A percentile compares a stretch with the other conserved stretches of the same genome.
These are phyloP conservation scores for Theocolax elegans DNA, from an alignment of 1,140 invertebrate species.

Conservation along the genomic window DNA sequence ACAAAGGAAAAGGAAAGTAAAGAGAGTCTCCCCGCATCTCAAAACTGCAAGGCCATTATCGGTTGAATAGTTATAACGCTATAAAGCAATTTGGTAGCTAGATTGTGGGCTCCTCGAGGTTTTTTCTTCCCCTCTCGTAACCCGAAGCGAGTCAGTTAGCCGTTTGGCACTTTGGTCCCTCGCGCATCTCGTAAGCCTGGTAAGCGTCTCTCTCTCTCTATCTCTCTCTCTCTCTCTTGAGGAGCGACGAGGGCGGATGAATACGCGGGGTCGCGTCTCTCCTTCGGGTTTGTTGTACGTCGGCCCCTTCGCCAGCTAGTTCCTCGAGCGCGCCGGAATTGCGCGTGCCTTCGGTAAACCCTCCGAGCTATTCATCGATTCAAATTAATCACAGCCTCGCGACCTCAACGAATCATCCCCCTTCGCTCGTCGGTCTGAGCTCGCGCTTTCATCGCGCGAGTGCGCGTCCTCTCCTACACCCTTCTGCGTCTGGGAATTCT, in stretches of 20 bases:
- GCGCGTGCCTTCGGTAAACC: constrained; percentile 59
- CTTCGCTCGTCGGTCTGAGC: background rate
- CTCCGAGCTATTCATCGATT: constrained; percentile 65
- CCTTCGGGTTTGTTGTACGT: background rate
- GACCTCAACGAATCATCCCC: constrained; percentile 42
- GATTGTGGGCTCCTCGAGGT: constrained; percentile 7
- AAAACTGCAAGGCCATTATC: constrained; percentile 32
- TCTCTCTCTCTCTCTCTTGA: background rate
- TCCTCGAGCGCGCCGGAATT: constrained; percentile 10
- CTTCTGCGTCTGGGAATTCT: too few relatives aligned
- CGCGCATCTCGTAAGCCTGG: constrained; percentile 3
- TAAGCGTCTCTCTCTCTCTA: background rate
- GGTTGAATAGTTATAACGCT: constrained; percentile 25
- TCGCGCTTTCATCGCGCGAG: too few relatives aligned
- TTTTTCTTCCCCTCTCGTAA: constrained; percentile 27
- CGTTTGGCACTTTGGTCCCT: too few relatives aligned
- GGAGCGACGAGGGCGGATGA: background rate
- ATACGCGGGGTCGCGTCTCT: background rate
- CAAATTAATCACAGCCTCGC: constrained; percentile 67
- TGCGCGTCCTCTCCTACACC: background rate
- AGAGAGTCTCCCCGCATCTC: constrained; percentile 14
- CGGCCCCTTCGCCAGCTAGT: background rate
- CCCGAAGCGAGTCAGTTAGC: background rate
- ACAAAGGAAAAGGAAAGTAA: background rate
- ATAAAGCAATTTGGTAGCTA: constrained; percentile 36